A percentile compares a stretch with the other conserved stretches of the same genome.
Conservation (phyloP, 2,797 vertebrate species). For the Chromobotia macracanthus region DNA sequence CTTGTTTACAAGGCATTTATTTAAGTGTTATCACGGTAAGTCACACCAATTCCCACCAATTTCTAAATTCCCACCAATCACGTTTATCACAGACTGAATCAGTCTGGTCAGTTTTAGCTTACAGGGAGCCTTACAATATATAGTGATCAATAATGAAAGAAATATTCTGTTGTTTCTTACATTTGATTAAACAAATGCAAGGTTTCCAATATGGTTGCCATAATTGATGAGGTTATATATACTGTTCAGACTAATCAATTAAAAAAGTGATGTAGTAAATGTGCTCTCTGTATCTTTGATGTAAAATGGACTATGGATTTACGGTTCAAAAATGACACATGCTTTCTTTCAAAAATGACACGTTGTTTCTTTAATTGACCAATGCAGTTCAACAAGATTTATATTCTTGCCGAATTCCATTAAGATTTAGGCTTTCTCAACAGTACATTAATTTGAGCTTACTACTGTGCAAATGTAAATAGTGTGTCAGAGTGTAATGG, state of each 20-base stretch:
- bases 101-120: constrained; percentile 67
- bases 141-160: neutral
- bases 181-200: constrained; percentile 11
- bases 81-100: constrained; percentile 79
- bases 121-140: too few species aligned
- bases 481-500: constrained; percentile 5
- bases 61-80: constrained; percentile 81
- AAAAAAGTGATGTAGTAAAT: constrained; percentile 22
- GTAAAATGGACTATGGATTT: constrained; percentile 5
- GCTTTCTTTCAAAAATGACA: too few species aligned
- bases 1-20: constrained; percentile 86
- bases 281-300: constrained; percentile 18
- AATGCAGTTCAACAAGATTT: neutral
- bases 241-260: constrained; percentile 24
- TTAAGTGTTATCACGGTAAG: constrained; percentile 79
- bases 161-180: neutral
- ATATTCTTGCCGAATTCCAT: neutral
- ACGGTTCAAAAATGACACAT: neutral
- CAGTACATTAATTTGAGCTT: neutral
- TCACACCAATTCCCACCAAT: constrained; percentile 81
- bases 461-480: constrained; percentile 2
- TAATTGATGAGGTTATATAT: constrained; percentile 11
- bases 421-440: neutral
- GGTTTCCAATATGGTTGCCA: neutral
- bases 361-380: constrained; percentile 1